These are phyloP conservation scores for Takifugu bimaculatus DNA, from an alignment of 2,113 vertebrate genomes.

Conservation along the genomic window DNA sequence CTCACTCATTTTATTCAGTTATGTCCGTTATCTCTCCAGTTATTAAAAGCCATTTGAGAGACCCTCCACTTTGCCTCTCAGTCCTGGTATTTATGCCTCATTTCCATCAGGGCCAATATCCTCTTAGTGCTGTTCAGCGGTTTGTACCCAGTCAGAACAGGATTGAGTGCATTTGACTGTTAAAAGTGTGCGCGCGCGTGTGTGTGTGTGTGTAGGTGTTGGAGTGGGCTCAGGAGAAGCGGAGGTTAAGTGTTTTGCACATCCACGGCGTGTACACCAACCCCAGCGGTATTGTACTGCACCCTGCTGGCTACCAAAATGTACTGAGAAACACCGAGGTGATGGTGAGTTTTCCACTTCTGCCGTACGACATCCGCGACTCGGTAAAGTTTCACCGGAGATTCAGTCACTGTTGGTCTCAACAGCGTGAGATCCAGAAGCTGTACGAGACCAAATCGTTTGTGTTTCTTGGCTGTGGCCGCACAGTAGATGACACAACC, in stretches of 20 bases:
- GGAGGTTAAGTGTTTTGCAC: slow-evolving; percentile 89
- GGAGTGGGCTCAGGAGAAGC: slow-evolving; percentile 95
- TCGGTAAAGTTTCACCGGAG: background rate
- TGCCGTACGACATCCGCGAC: background rate
- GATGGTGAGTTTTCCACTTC: slow-evolving; percentile 79
- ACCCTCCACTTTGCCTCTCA: slow-evolving; percentile 50
- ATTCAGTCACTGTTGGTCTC: background rate
- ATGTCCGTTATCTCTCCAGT: background rate
- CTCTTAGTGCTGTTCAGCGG: slow-evolving; percentile 48
- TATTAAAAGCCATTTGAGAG: slow-evolving; percentile 4
- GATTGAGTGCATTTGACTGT: slow-evolving; percentile 63
- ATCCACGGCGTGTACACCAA: slow-evolving; percentile 97
- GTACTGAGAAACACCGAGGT: slow-evolving; percentile 93
- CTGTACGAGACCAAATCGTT: slow-evolving; percentile 95
- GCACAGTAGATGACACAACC: slow-evolving; percentile 95
- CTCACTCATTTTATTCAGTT: background rate
- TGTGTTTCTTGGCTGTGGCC: slow-evolving; percentile 92
- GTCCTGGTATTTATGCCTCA: slow-evolving; percentile 71
- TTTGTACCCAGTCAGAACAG: slow-evolving; percentile 63
- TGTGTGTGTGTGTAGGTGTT: slow-evolving; percentile 79
- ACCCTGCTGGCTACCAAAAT: slow-evolving; percentile 93
- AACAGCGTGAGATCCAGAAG: slow-evolving; percentile 93
- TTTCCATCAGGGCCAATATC: slow-evolving; percentile 64
- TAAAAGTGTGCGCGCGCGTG: slow-evolving; percentile 18
- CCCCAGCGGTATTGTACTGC: slow-evolving; percentile 92